phyloP scores from a whole-genome alignment of 2,113 vertebrate genomes.

The Pluvianellus socialis region DNA sequence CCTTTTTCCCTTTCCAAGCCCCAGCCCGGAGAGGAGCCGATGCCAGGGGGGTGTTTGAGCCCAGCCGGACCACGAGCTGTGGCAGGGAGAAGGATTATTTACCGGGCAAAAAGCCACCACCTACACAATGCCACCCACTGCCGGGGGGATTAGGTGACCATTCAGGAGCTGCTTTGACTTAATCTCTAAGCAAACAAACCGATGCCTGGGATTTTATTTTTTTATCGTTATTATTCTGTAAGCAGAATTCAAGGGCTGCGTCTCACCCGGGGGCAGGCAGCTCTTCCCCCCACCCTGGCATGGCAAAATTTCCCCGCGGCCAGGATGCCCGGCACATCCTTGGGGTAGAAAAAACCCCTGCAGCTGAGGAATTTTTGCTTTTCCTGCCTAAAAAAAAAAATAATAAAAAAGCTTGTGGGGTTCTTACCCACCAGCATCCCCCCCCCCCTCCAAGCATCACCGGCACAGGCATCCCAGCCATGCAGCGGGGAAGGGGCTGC shows the following conservation, averaged over 20 bases:
- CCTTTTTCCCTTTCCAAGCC: not conserved
- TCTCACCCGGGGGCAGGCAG: not conserved
- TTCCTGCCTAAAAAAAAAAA: not conserved
- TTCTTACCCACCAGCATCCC: not conserved
- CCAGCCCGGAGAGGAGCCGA: not conserved
- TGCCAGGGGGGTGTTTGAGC: not conserved
- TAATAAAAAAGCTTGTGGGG: not conserved
- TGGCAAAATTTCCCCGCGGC: fast-evolving
- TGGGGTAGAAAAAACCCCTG: not conserved
- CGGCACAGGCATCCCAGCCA: no score
- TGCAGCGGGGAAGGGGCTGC: not conserved
- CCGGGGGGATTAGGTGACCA: not conserved
- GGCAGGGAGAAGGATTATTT: not conserved
- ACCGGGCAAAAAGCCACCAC: not conserved
- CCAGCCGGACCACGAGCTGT: fast-evolving
- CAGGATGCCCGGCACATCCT: not conserved
- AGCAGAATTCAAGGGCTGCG: not conserved
- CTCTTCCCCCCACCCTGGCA: not conserved
- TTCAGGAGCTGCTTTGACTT: not conserved
- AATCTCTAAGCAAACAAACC: conserved; percentile 20
- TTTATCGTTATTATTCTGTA: not conserved
- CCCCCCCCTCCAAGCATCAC: fast-evolving
- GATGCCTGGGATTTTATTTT: not conserved
- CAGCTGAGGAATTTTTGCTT: not conserved
- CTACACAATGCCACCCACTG: not conserved